Evolutionary conservation across 2,888 invertebrate species (phyloP), one percentile per base, ranked within the genome.

Genomic region (Bedellia somnulentella): DNA sequence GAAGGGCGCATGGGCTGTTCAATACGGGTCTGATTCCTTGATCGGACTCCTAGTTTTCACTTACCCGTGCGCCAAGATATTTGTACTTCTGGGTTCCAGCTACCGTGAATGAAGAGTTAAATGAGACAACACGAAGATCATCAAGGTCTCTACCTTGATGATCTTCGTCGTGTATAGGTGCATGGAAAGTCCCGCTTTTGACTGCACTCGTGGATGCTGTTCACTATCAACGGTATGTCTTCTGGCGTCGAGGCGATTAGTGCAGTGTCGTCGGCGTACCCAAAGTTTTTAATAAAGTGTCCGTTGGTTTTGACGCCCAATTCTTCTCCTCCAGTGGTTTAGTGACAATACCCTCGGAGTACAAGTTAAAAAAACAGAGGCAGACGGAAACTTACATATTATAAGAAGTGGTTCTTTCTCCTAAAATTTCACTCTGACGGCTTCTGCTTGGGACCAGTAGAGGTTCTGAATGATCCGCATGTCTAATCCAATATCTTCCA

Each of bases 201-300:
- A 28, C 18, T 28, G 5, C 13, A 28, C 18, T 28, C 18, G 13
- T 28, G 9, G 5, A 18, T 10, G 9, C 5, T 11, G 11, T 17
- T 8, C 9, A 16, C 4, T 17, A 17, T 17, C 17, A 16, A 6
- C 17, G 16, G 16, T 9, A 17, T 3, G 5, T 11, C 27, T 18
- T 28, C 27, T 9, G 9, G 5, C 5, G 5, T 18, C 18, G 18
- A 18, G 5, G 18, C 18, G 5, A 18, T 18, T 5, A 28, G 27
- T 6, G 12, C 27, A 11, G 27, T 18, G 6, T 18, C 27, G 13
- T 18, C 27, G 27, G 27, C 13, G 18, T 28, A 28, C 11, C 12
- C n/a, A n/a, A n/a, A n/a, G n/a, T n/a, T n/a, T n/a, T n/a, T n/a
- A n/a, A n/a, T n/a, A n/a, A n/a, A n/a, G n/a, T n/a, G n/a, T n/a